These are phyloP conservation scores for Henricia sp. DNA, from an alignment of 53 echinoderm and acorn worm species.

Conservation along the genomic window DNA sequence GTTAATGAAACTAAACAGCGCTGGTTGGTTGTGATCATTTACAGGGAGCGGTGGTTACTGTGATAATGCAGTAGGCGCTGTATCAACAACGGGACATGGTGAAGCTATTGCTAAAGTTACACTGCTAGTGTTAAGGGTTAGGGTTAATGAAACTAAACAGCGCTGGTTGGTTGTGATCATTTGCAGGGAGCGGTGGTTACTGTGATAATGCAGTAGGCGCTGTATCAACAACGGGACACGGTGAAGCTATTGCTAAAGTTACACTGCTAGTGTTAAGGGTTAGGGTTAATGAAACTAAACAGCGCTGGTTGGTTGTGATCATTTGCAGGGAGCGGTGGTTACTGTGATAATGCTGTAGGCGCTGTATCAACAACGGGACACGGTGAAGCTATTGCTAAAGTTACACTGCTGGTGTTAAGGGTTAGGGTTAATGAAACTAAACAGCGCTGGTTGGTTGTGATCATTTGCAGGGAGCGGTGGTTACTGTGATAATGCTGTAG, in stretches of 20 bases:
- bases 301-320: neutral
- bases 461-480: slow-evolving; percentile 77
- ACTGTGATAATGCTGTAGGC: slow-evolving; percentile 93
- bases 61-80: slow-evolving; percentile 94
- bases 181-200: slow-evolving; percentile 82
- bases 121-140: neutral
- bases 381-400: slow-evolving; percentile 84
- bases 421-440: neutral
- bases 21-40: neutral
- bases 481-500: slow-evolving; percentile 92
- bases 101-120: slow-evolving; percentile 72
- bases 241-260: slow-evolving; percentile 77
- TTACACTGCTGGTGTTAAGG: neutral
- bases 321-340: slow-evolving; percentile 79
- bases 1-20: neutral
- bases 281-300: neutral
- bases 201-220: slow-evolving; percentile 96
- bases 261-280: neutral
- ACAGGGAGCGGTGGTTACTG: slow-evolving; percentile 88
- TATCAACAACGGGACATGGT: slow-evolving; percentile 91
- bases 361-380: slow-evolving; percentile 94
- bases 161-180: neutral
- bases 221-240: slow-evolving; percentile 93
- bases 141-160: neutral
- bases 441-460: neutral